Percentiles rank a stretch among this genome's conserved stretches.
Conservation (phyloP, 2,888 invertebrate genomes). For the Papilio protenor region DNA sequence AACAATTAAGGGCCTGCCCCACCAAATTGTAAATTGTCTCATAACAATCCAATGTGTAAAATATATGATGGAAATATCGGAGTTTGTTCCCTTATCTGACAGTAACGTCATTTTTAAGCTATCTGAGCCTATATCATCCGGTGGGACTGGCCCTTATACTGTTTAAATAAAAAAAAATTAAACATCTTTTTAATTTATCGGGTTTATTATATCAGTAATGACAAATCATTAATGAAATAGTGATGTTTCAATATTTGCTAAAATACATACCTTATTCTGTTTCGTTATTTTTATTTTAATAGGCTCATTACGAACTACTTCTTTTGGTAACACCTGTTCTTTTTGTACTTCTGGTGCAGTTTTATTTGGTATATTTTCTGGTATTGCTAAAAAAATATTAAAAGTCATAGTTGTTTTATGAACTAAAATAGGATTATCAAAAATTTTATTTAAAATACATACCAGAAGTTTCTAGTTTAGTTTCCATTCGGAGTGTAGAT, state of each 20-base stretch:
- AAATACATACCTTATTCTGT: slow-evolving; percentile 63
- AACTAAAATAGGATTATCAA: background rate
- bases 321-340: slow-evolving; percentile 30
- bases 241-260: background rate
- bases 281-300: slow-evolving; percentile 70
- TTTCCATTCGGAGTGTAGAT: background rate
- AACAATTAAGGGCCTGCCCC: no score
- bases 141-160: no score
- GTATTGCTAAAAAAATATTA: slow-evolving; percentile 10
- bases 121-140: no score
- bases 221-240: background rate
- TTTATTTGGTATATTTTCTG: slow-evolving; percentile 22
- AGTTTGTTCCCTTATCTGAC: no score
- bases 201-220: no score
- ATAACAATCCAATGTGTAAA: no score
- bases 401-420: background rate
- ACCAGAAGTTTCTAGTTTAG: slow-evolving; percentile 11
- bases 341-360: slow-evolving; percentile 16
- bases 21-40: no score
- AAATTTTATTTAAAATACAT: no score
- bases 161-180: no score
- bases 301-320: slow-evolving; percentile 50
- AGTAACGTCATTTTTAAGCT: no score
- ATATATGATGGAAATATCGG: no score
- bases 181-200: no score